These are phyloP conservation scores for Parazoanthus atlanticus DNA, from an alignment of 92 coral and sea anemone species.

Conservation along the genomic window DNA sequence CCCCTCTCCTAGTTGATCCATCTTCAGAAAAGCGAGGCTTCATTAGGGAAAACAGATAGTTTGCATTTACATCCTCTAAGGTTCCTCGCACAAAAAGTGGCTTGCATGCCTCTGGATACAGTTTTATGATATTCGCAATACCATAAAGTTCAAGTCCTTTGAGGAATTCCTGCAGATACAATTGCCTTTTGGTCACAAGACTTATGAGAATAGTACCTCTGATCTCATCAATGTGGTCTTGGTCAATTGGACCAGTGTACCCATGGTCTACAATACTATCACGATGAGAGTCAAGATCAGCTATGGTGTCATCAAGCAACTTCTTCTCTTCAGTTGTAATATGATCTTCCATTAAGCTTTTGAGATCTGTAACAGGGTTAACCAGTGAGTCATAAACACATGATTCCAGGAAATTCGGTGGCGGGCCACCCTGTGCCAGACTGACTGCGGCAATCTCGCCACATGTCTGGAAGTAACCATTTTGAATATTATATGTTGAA, in stretches of 20 bases:
- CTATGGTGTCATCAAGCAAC: slow-evolving; percentile 5
- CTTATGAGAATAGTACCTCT: slow-evolving; percentile 24
- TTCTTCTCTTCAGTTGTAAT: slow-evolving; percentile 34
- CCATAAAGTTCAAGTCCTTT: slow-evolving; percentile 58
- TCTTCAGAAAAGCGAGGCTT: slow-evolving; percentile 52
- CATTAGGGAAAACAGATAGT: slow-evolving; percentile 58
- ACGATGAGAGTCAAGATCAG: slow-evolving; percentile 16
- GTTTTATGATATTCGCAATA: slow-evolving; percentile 47
- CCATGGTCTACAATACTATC: slow-evolving; percentile 40
- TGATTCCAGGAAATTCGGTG: neutral
- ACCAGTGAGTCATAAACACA: slow-evolving; percentile 30
- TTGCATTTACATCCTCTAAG: slow-evolving; percentile 55
- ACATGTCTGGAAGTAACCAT: slow-evolving; percentile 43
- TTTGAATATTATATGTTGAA: slow-evolving; percentile 33
- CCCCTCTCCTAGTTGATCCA: slow-evolving; percentile 44
- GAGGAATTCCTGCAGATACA: slow-evolving; percentile 51
- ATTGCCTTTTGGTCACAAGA: slow-evolving; percentile 17
- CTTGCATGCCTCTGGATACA: slow-evolving; percentile 51
- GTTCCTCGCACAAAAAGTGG: slow-evolving; percentile 45
- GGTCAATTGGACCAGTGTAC: slow-evolving; percentile 36
- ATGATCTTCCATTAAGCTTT: slow-evolving; percentile 2
- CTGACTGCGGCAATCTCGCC: slow-evolving; percentile 48
- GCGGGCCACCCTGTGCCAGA: slow-evolving; percentile 42
- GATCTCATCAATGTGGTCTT: slow-evolving; percentile 25
- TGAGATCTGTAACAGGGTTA: slow-evolving; percentile 14